These are phyloP conservation scores for Cydia splendana DNA, from an alignment of 1,140 invertebrate genomes.

Conservation along the genomic window DNA sequence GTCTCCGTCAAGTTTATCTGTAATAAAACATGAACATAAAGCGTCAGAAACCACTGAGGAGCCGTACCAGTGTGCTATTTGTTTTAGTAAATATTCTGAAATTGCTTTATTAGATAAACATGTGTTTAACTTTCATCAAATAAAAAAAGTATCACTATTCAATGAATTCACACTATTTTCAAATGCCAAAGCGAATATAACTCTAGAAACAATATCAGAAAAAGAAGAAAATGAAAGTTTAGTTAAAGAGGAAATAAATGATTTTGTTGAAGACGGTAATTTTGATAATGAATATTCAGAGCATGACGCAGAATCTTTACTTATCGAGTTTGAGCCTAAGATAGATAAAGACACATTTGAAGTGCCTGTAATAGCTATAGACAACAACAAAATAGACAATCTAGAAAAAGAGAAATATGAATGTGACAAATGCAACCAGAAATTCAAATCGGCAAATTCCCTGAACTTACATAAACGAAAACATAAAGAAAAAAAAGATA, in stretches of 20 bases:
- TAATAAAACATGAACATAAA: slow-evolving; percentile 1
- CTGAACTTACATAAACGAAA: slow-evolving; percentile 38
- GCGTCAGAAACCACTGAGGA: neutral
- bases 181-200: neutral
- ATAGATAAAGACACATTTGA: neutral
- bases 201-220: slow-evolving; percentile 15
- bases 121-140: neutral
- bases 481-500: slow-evolving; percentile 38
- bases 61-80: slow-evolving; percentile 19
- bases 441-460: slow-evolving; percentile 38
- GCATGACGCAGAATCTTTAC: neutral
- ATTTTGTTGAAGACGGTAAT: neutral
- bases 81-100: slow-evolving; percentile 7
- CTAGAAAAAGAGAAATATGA: neutral
- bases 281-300: slow-evolving; percentile 12
- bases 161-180: neutral
- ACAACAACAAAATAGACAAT: neutral
- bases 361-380: neutral
- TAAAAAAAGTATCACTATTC: slow-evolving; percentile 4
- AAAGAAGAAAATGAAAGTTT: neutral
- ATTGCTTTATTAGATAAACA: neutral
- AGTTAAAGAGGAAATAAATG: slow-evolving; percentile 9
- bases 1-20: neutral
- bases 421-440: slow-evolving; percentile 33
- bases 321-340: neutral